Evolutionary conservation across 2,113 vertebrate genomes (phyloP), one percentile per base, ranked within the genome.

Genomic region (Plectropomus leopardus): DNA sequence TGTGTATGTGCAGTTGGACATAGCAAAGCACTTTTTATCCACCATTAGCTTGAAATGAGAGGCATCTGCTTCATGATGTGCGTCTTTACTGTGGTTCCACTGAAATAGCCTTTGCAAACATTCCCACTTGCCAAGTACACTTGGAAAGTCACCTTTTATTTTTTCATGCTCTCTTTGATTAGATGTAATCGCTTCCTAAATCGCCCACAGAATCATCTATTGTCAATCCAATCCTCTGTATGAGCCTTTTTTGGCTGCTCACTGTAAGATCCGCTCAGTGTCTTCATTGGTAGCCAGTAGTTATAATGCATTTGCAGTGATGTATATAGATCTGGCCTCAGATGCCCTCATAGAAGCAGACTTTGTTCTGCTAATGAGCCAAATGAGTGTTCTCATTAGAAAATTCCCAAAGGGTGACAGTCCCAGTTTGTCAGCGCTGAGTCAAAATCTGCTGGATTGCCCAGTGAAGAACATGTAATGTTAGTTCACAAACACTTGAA

Each of bases 21-120:
- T 70, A 75, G 70, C 77, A 59, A 81, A 76, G 72, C 45, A 9
- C 59, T 89, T 92, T 90, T 86, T 67, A 88, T 84, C 83, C 71
- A 53, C 78, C 68, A 76, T 90, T 91, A 88, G 78, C 61, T 63
- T 58, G 51, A 83, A 84, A 91, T 81, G 77, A 82, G 75, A 70
- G 44, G 68, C 81, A 82, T 92, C 77, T 92, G 85, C 48, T 88
- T 88, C 15, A 21, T 68, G 76, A 86, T 78, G 81, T 68, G 66
- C 26, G 1, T 66, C 58, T 54, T 11, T 59, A 66, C 73, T 80
- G 68, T 73, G 67, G 11, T 66, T 76, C 51, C 19, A 7, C 60
- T 45, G 66, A 66, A 78, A 72, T 13, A n/a, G 16, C 34, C 14
- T 48, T 84, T 68, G 42, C 61, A 68, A 60, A 81, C 58, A 57